A percentile compares a stretch with the other conserved stretches of the same genome.
phyloP scores from a whole-genome alignment of 2,888 invertebrate species.

The Leistus spinibarbis region DNA sequence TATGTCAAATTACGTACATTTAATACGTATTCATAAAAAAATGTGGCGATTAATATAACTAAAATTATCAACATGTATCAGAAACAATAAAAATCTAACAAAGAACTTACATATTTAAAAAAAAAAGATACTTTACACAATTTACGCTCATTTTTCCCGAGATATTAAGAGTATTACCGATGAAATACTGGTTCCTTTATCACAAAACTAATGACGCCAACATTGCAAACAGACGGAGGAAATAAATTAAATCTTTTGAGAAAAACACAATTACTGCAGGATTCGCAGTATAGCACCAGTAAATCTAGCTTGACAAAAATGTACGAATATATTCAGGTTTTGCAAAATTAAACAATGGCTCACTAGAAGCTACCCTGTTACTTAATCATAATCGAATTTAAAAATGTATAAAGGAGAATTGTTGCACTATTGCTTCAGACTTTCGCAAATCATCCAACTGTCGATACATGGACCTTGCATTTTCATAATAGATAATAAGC shows the following conservation, averaged over 20 bases:
- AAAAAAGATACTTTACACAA: background rate
- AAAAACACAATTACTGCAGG: background rate
- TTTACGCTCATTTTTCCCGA: background rate
- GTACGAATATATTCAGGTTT: background rate
- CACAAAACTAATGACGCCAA: background rate
- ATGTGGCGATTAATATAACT: background rate
- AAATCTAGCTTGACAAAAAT: background rate
- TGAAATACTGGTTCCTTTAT: background rate
- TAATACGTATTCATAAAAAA: background rate
- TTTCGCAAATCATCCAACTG: background rate
- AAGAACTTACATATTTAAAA: background rate
- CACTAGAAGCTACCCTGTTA: constrained; percentile 15
- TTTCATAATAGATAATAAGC: background rate
- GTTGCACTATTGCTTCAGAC: constrained; percentile 5
- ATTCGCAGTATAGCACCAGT: constrained; percentile 1
- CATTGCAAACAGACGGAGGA: background rate
- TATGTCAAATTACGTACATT: background rate
- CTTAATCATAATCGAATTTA: background rate
- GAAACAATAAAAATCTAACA: background rate
- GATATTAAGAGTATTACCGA: background rate
- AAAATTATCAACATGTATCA: background rate
- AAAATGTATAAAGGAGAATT: background rate
- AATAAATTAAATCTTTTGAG: background rate
- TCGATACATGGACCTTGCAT: background rate
- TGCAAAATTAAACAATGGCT: background rate